These are phyloP conservation scores for Notiomystis cincta DNA, from an alignment of 2,113 vertebrate species.

Conservation along the genomic window DNA sequence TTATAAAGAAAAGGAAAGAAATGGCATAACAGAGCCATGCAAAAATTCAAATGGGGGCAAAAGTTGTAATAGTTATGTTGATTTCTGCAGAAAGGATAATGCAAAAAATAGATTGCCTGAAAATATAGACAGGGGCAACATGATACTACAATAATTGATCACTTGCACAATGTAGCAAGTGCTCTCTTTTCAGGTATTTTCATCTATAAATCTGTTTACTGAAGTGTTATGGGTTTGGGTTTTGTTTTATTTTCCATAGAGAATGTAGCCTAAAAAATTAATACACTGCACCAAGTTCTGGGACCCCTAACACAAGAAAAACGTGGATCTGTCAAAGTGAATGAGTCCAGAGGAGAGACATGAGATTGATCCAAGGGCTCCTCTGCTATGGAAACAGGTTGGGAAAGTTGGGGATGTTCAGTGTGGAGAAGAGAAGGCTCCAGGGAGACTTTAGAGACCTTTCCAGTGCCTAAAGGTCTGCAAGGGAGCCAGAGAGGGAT, in stretches of 20 bases:
- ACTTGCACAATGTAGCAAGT: background rate
- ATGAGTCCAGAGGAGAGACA: background rate
- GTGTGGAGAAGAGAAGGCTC: background rate
- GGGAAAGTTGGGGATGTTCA: background rate
- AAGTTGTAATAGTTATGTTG: background rate
- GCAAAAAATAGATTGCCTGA: background rate
- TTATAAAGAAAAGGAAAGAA: background rate
- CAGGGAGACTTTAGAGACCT: background rate
- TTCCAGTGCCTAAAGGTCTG: background rate
- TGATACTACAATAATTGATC: background rate
- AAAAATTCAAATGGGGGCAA: background rate
- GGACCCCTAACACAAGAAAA: background rate
- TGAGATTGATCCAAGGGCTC: fast-evolving
- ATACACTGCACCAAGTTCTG: background rate
- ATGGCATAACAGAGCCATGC: background rate
- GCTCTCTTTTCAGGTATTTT: background rate
- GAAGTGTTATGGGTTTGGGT: fast-evolving
- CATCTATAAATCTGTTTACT: background rate
- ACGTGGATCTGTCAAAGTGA: background rate
- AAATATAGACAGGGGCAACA: background rate
- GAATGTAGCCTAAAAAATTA: background rate
- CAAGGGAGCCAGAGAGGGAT: background rate
- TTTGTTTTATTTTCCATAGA: background rate
- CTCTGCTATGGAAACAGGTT: background rate
- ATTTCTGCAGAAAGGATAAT: background rate